A percentile compares a stretch with the other conserved stretches of the same genome.
Evolutionary conservation across 2,113 vertebrate genomes (phyloP).

Genomic region (Coryphaenoides rupestris): DNA sequence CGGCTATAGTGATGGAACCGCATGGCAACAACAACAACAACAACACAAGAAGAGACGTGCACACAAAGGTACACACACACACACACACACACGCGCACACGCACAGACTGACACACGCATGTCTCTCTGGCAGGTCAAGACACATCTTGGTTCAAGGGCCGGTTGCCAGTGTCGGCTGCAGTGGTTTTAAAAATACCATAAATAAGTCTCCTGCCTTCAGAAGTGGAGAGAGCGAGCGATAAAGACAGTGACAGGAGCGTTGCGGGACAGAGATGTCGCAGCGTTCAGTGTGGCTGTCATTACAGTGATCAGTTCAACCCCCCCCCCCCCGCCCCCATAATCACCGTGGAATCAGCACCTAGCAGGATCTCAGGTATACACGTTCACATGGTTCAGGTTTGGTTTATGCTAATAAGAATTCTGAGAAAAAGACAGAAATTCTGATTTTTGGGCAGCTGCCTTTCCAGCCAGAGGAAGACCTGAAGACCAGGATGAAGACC

Average conservation of each 20-base stretch:
- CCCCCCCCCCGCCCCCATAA: too few species aligned
- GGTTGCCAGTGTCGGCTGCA: constrained; percentile 29
- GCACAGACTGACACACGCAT: not conserved
- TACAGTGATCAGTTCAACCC: too few species aligned
- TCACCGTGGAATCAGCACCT: too few species aligned
- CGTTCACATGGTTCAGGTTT: too few species aligned
- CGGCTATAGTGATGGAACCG: constrained; percentile 6
- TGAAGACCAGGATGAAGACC: constrained; percentile 18
- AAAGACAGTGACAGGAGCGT: too few species aligned
- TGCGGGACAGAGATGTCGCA: too few species aligned
- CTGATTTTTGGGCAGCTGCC: constrained; percentile 51
- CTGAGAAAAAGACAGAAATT: too few species aligned
- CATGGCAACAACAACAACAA: constrained; percentile 15
- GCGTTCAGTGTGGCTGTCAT: too few species aligned
- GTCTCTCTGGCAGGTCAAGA: constrained; percentile 43
- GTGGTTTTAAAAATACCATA: constrained; percentile 37
- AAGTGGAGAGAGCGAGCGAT: too few species aligned
- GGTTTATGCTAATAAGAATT: too few species aligned
- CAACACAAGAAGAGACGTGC: constrained; percentile 12
- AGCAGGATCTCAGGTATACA: too few species aligned
- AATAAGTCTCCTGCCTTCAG: constrained; percentile 22
- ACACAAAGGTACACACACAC: constrained; percentile 7
- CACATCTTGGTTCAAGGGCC: constrained; percentile 46
- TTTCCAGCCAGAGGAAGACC: constrained; percentile 46
- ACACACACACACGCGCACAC: not conserved